phyloP scores from a whole-genome alignment of 2,888 invertebrate genomes.

The Osmoderma eremita region DNA sequence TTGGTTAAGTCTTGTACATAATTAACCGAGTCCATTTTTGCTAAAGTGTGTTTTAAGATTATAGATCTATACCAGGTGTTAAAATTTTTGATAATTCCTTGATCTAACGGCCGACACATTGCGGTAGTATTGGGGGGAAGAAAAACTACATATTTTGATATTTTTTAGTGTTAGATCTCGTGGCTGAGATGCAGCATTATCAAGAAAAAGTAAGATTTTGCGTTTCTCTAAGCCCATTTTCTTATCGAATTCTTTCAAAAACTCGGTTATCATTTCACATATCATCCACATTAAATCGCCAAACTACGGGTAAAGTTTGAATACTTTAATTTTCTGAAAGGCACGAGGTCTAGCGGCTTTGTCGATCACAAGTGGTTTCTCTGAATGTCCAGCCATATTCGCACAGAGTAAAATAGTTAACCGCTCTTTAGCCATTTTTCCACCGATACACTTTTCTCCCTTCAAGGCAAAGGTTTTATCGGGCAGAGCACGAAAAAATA shows the following conservation, averaged over 20 bases:
- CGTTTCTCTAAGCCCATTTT: slow-evolving; percentile 41
- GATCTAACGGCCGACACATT: too few relatives aligned
- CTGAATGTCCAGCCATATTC: too few relatives aligned
- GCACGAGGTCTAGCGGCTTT: background rate
- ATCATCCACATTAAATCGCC: slow-evolving; percentile 46
- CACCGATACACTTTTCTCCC: too few relatives aligned
- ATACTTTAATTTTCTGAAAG: slow-evolving; percentile 34
- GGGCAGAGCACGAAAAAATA: too few relatives aligned
- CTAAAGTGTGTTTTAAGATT: background rate
- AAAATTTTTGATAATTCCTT: too few relatives aligned
- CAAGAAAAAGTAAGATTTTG: slow-evolving; percentile 44
- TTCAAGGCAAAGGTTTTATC: too few relatives aligned
- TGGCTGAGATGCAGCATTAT: slow-evolving; percentile 42
- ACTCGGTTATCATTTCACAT: slow-evolving; percentile 41
- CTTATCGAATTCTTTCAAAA: slow-evolving; percentile 39
- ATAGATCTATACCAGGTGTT: too few relatives aligned
- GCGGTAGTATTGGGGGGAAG: too few relatives aligned
- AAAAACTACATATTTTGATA: too few relatives aligned
- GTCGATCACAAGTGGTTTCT: too few relatives aligned
- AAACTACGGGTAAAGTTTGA: slow-evolving; percentile 29
- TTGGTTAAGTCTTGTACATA: background rate
- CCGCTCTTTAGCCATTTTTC: too few relatives aligned
- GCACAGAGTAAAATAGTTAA: too few relatives aligned
- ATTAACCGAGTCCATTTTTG: background rate
- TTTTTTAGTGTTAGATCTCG: slow-evolving; percentile 14